Base-by-base conservation (phyloP, 2,888 invertebrate species). In the Sisyra nigra region DNA sequence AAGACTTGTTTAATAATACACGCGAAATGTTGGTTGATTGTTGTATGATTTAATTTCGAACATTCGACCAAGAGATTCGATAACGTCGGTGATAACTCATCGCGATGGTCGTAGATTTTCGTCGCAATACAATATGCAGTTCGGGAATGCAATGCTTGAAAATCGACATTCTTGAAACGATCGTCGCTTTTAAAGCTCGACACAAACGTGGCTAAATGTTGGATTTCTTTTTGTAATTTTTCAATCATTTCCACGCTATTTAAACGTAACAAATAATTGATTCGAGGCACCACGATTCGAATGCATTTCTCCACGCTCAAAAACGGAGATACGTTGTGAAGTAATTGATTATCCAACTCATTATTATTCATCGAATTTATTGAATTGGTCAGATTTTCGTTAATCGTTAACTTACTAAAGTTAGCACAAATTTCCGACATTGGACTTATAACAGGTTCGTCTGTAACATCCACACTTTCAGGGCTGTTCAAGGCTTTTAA, bases 271-370 rank as follows among this genome's bases (percentile, higher is more conserved):
- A 73, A 72, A 37, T 76, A 74, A 0, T 75, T 71, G 55, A 82
- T 74, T 38, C 82, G 66, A 52, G 76, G 78, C 0, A 80, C 80
- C 55, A 80, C 80, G 0, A 81, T 79, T 53, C 71, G 68, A 48
- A 72, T 60, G 1, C 72, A 69, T 52, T 71, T 74, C 52, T 74
- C 74, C n/a, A 74, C 66, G 51, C 68, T 72, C 10, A 69, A 59
- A 47, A 70, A 67, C 3, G 73, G 63, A 48, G 57, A 59, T 33
- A 60, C 51, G 38, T 55, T 50, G 6, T 51, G 50, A 43, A 48
- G 44, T n/a, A 35, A 13, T 9, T 15, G 11, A 14, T 42, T 31
- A 9, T 35, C 35, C 13, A n/a, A n/a, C n/a, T 43, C 38, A 19
- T 40, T 33, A 19, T 45, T 11, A 13, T 36, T 37, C 8, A 38